These are phyloP conservation scores for Anniella stebbinsi DNA, from an alignment of 2,797 vertebrate species.

Conservation along the genomic window DNA sequence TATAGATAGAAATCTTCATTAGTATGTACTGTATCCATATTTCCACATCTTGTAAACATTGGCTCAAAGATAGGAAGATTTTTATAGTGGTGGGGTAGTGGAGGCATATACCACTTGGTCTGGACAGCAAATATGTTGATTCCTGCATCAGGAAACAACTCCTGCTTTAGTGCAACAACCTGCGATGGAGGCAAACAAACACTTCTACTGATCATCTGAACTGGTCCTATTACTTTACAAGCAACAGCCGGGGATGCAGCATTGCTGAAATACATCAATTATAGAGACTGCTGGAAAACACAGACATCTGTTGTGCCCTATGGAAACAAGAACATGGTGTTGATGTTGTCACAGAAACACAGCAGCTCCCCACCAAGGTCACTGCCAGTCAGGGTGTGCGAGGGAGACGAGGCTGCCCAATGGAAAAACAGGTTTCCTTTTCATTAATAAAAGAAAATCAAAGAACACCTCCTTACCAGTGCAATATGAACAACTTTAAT, in stretches of 20 bases:
- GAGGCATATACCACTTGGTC: neutral
- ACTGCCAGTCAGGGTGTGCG: neutral
- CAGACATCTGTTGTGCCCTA: conserved; percentile 12
- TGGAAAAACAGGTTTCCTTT: neutral
- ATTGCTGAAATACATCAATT: conserved; percentile 4
- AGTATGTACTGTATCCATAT: neutral
- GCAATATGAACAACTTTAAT: neutral
- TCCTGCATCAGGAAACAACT: neutral
- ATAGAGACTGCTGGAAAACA: conserved; percentile 21
- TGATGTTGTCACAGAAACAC: conserved; percentile 39
- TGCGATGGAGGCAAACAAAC: neutral
- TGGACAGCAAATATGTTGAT: neutral
- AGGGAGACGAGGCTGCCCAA: neutral
- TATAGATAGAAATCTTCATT: no score
- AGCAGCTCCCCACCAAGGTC: conserved; percentile 23
- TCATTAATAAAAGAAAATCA: neutral
- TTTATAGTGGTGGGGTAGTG: neutral
- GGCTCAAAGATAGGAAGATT: neutral
- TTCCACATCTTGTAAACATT: neutral
- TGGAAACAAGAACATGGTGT: conserved; percentile 22
- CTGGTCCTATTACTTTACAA: neutral
- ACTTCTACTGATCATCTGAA: neutral
- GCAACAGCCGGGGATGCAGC: neutral
- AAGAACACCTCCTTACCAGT: neutral
- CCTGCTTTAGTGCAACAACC: neutral